Percentiles rank a stretch among this genome's conserved stretches.
phyloP scores from a whole-genome alignment of 2,797 vertebrate genomes.

The Liasis olivaceus region DNA sequence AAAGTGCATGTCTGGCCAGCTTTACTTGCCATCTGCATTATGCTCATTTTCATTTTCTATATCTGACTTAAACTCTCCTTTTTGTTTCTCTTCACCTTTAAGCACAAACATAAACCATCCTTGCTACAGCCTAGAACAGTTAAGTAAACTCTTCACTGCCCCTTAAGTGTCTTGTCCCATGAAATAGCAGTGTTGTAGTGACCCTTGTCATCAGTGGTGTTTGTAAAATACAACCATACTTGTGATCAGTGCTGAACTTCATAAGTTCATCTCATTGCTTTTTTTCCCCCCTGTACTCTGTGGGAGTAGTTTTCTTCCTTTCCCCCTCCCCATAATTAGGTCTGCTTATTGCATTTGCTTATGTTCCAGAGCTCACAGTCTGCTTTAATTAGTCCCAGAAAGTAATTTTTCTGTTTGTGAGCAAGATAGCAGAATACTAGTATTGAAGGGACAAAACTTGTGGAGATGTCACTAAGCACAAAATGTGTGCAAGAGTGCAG shows the following conservation, averaged over 20 bases:
- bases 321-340: slow-evolving; percentile 43
- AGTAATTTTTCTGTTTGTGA: slow-evolving; percentile 31
- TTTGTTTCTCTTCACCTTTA: slow-evolving; percentile 91
- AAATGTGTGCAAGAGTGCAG: background rate
- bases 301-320: slow-evolving; percentile 69
- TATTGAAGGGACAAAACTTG: slow-evolving; percentile 46
- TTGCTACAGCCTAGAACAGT: slow-evolving; percentile 99
- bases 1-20: slow-evolving; percentile 84
- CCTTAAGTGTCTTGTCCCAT: slow-evolving; percentile 79
- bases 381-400: slow-evolving; percentile 38
- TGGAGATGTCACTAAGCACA: slow-evolving; percentile 4
- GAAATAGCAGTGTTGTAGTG: slow-evolving; percentile 83
- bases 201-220: slow-evolving; percentile 82
- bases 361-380: slow-evolving; percentile 43
- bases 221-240: slow-evolving; percentile 76
- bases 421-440: slow-evolving; percentile 22
- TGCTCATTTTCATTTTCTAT: slow-evolving; percentile 90
- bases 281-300: slow-evolving; percentile 60
- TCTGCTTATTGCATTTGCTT: slow-evolving; percentile 42
- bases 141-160: slow-evolving; percentile 90
- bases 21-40: slow-evolving; percentile 89
- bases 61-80: slow-evolving; percentile 96
- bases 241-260: slow-evolving; percentile 76
- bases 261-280: slow-evolving; percentile 76
- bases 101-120: slow-evolving; percentile 99